These are phyloP conservation scores for Intellagama lesueurii DNA, from an alignment of 2,797 vertebrate genomes.

Conservation along the genomic window DNA sequence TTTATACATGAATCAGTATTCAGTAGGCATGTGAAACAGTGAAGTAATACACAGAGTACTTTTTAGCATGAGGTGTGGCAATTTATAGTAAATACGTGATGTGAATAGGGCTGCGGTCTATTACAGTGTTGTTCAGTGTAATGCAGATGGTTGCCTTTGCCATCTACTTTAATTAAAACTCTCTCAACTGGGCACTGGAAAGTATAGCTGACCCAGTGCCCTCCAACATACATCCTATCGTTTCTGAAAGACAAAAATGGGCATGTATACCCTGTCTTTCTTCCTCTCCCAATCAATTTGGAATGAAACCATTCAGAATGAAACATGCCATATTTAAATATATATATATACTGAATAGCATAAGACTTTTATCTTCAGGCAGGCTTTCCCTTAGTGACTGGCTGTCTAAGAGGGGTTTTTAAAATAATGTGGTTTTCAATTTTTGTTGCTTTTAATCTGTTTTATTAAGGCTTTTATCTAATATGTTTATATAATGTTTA, in stretches of 20 bases:
- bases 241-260: not conserved
- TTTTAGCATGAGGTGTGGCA: not conserved
- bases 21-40: not conserved
- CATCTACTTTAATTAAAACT: not conserved
- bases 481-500: too few species aligned
- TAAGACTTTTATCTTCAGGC: not conserved
- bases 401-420: too few species aligned
- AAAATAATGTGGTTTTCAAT: too few species aligned
- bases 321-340: not conserved
- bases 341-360: not conserved
- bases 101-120: not conserved
- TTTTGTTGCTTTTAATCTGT: too few species aligned
- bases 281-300: not conserved
- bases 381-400: too few species aligned
- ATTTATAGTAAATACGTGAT: not conserved
- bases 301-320: not conserved
- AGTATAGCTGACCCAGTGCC: not conserved
- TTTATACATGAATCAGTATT: not conserved
- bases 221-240: not conserved
- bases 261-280: too few species aligned
- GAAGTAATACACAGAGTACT: not conserved
- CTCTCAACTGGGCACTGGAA: not conserved
- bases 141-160: not conserved
- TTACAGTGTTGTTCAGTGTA: not conserved
- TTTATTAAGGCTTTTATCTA: too few species aligned